Evolutionary conservation across 2,888 invertebrate genomes (phyloP), one percentile per base, ranked within the genome.

Genomic region (Amblyjoppa fuscipennis): DNA sequence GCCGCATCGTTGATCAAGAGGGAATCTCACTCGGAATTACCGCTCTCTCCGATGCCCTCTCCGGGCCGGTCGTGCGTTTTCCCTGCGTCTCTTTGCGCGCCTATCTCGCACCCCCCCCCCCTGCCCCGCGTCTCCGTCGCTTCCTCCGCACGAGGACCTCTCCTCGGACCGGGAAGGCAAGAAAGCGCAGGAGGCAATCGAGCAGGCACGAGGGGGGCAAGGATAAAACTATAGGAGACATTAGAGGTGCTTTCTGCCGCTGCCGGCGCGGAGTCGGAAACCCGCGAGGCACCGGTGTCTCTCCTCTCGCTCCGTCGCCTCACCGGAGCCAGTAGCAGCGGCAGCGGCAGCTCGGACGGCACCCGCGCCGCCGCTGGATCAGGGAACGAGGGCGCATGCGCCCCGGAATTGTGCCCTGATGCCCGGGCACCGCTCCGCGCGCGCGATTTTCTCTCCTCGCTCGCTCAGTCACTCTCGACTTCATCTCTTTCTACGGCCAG

Each of bases 381-480:
- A 68, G 78, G 77, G 59, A 77, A 49, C 61, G 56, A 78, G 79
- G 82, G 87, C 87, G 88, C 88, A 79, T 87, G 87, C 87, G 88
- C 87, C 77, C 71, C 81, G 85, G 81, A 82, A 85, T 87, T 81
- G 93, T 93, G 93, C 93, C 93, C 93, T 93, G 93, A 93, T 93
- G 92, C 93, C 93, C 93, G 93, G 93, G 93, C 93, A 91, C 88
- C 88, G 87, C 86, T 85, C 86, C 87, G 84, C 84, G 88, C 86
- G 85, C 82, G 75, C 70, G 81, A 74, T 75, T 49, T 45, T 53
- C 81, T 69, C 77, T 66, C 73, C 59, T 5, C 56, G 9, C 11
- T 56, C 20, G 20, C 34, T 81, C 73, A 28, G 51, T 41, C 59
- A 45, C 71, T 51, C 61, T 59, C 45, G 59, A 25, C 34, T 56